Evolutionary conservation across 2,113 vertebrate species (phyloP).

Genomic region (Psilopogon haemacephalus): DNA sequence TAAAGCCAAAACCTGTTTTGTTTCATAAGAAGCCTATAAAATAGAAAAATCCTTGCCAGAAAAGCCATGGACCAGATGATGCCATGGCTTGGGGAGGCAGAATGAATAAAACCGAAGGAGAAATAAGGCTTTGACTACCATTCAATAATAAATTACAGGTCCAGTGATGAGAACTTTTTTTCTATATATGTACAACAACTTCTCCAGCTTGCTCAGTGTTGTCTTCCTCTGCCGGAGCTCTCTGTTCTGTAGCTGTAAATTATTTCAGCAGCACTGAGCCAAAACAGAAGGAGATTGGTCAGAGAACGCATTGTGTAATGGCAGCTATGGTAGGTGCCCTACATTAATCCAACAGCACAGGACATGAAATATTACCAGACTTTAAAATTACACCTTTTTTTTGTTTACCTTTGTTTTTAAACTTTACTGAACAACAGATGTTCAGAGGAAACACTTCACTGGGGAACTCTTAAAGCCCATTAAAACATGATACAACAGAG

Average conservation of each 20-base stretch:
- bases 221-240: constrained; percentile 19
- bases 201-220: constrained; percentile 12
- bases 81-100: background rate
- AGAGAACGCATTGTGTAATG: background rate
- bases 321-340: background rate
- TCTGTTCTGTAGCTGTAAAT: constrained; percentile 11
- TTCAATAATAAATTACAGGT: background rate
- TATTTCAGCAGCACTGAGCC: background rate
- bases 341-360: background rate
- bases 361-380: background rate
- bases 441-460: background rate
- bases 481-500: background rate
- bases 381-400: background rate
- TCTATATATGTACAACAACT: background rate
- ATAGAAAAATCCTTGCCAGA: background rate
- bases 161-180: constrained; percentile 5
- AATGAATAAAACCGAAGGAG: background rate
- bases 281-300: background rate
- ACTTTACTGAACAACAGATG: background rate
- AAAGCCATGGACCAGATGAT: background rate
- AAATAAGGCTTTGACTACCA: background rate
- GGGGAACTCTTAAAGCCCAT: background rate
- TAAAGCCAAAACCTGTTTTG: background rate
- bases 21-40: background rate
- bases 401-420: constrained; percentile 8